Evolutionary conservation across 2,113 vertebrate genomes (phyloP), one percentile per base, ranked within the genome.

Genomic region (Zootoca vivipara): DNA sequence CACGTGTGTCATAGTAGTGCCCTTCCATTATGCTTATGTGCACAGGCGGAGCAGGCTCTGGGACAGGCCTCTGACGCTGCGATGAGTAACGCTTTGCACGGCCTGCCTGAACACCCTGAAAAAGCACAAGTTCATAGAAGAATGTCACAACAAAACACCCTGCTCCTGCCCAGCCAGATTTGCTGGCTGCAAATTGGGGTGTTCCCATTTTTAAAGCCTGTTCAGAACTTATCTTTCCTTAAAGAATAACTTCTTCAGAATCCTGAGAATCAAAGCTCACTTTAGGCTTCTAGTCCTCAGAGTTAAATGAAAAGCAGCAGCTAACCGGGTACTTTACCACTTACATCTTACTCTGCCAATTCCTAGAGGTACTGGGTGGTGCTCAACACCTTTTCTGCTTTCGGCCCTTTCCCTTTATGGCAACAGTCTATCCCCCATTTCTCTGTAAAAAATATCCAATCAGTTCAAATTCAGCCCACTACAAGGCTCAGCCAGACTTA

Each of bases 1-100:
- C 95, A 99, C 99, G 67, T 95, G 98, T 97, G 65, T 99, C 99
- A 0, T 99, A 99, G 96, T 98, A 99, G 96, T 99, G 98, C 78
- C 98, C 98, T 91, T 99, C 99, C 98, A 99, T 96, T 93, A 99
- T 98, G 83, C 98, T 98, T 93, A 99, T 98, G 93, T 99, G 99
- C 96, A 99, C 96, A 42, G 99, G 97, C 1, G 98, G 97, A 0
- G 95, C 93, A 0, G 98, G 98, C 69, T 99, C 98, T 0, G 98
- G 98, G 1, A 98, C 98, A 0, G 97, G 93, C 82, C 99, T 96
- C 95, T 99, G 99, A 5, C 99, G 95, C 91, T 99, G 99, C 1
- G 99, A 98, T 0, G 99, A 99, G 94, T 99, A 99, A 35, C 99
- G 98, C 38, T 99, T 99, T 75, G 98, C 99, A 0, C 99, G 97